These are phyloP conservation scores for Apodemia hepburni DNA, from an alignment of 2,888 invertebrate species.

Conservation along the genomic window DNA sequence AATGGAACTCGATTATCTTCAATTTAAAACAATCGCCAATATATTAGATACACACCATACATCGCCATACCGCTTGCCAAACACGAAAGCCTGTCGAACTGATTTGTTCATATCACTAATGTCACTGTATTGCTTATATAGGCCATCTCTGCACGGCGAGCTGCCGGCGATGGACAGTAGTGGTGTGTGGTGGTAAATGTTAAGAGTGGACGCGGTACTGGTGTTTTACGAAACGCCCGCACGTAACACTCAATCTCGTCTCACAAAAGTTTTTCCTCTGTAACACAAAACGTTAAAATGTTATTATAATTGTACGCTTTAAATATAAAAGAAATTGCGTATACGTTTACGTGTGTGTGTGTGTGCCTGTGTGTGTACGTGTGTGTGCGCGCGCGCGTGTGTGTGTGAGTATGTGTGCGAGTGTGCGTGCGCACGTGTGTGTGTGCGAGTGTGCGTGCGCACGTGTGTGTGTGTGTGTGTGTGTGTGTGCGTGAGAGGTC, in stretches of 20 bases:
- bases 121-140: slow-evolving; percentile 4
- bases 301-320: no score
- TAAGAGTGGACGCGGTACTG: slow-evolving; percentile 29
- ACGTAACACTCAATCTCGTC: slow-evolving; percentile 87
- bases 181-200: slow-evolving; percentile 18
- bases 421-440: no score
- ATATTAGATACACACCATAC: neutral
- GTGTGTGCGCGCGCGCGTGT: no score
- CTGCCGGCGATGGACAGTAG: slow-evolving; percentile 19
- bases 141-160: slow-evolving; percentile 17
- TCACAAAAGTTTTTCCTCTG: slow-evolving; percentile 93
- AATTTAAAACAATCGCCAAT: no score
- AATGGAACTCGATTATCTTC: no score
- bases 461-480: no score
- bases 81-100: neutral
- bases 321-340: no score
- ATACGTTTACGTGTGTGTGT: no score
- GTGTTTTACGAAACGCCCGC: slow-evolving; percentile 59
- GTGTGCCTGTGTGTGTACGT: no score
- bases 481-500: no score
- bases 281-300: slow-evolving; percentile 11
- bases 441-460: no score
- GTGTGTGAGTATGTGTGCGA: no score
- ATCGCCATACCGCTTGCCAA: neutral
- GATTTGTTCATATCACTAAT: neutral